These are phyloP conservation scores for Corythornis madagascariensis DNA, from an alignment of 2,113 vertebrate genomes.

Conservation along the genomic window DNA sequence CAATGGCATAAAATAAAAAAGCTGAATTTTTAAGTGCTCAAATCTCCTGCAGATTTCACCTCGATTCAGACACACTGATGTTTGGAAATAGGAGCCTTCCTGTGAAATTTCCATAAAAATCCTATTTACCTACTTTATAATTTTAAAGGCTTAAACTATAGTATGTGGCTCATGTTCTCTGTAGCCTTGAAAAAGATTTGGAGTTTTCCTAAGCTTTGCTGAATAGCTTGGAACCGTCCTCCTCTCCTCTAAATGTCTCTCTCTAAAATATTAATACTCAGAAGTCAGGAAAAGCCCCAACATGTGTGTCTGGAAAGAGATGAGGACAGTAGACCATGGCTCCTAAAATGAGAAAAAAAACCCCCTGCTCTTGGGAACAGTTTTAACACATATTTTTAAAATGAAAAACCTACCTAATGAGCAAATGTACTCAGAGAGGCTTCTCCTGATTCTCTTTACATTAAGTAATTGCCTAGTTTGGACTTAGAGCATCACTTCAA, in stretches of 20 bases:
- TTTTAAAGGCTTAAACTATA: constrained; percentile 53
- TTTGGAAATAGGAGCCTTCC: constrained; percentile 15
- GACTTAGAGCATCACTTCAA: neutral
- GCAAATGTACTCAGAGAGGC: neutral
- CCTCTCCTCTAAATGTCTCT: neutral
- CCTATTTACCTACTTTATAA: constrained; percentile 60
- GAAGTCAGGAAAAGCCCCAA: neutral
- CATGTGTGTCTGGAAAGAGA: neutral
- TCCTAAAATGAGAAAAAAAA: neutral
- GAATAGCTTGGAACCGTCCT: constrained; percentile 25
- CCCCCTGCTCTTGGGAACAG: neutral
- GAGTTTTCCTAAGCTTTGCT: constrained; percentile 28
- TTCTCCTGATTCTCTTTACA: neutral
- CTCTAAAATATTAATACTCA: neutral
- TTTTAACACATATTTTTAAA: neutral
- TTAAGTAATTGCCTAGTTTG: neutral
- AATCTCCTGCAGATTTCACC: constrained; percentile 34
- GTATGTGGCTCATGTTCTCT: neutral
- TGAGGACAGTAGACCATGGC: neutral
- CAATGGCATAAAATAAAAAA: constrained; percentile 44
- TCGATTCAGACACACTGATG: constrained; percentile 16
- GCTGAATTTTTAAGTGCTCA: constrained; percentile 31
- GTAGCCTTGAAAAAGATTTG: constrained; percentile 43
- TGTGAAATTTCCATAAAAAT: constrained; percentile 68
- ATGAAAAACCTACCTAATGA: neutral